These are phyloP conservation scores for Thereva unica DNA, from an alignment of 2,888 invertebrate genomes.

Conservation along the genomic window DNA sequence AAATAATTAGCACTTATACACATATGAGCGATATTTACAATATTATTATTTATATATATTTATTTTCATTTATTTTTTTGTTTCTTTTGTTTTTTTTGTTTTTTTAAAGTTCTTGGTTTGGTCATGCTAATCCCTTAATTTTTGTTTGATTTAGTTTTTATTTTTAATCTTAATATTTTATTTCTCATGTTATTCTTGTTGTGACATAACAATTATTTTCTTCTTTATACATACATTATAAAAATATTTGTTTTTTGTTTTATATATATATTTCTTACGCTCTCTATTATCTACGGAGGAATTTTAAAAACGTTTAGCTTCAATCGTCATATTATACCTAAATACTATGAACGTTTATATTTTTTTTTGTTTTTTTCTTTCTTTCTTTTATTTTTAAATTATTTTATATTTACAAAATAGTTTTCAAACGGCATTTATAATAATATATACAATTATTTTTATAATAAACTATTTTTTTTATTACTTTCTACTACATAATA, in stretches of 20 bases:
- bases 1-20: slow-evolving; percentile 29
- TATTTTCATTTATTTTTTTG: too few species aligned
- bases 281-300: slow-evolving; percentile 22
- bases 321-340: slow-evolving; percentile 7
- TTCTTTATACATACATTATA: slow-evolving; percentile 31
- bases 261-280: slow-evolving; percentile 12
- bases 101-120: background rate
- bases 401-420: slow-evolving; percentile 3
- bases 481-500: too few species aligned
- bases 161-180: slow-evolving; percentile 10
- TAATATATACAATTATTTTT: too few species aligned
- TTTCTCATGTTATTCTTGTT: slow-evolving; percentile 4
- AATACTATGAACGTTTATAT: slow-evolving; percentile 18
- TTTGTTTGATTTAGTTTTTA: slow-evolving; percentile 6
- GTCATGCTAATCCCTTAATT: slow-evolving; percentile 22
- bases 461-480: too few species aligned
- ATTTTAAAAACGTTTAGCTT: slow-evolving; percentile 21
- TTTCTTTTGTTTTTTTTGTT: too few species aligned
- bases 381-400: slow-evolving; percentile 12
- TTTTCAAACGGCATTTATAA: too few species aligned
- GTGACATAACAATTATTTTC: slow-evolving; percentile 14
- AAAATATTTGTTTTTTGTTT: slow-evolving; percentile 23
- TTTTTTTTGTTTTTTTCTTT: slow-evolving; percentile 4
- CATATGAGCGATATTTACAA: slow-evolving; percentile 29
- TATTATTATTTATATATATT: too few species aligned